Evolutionary conservation across 2,113 vertebrate species (phyloP).

Genomic region (Ibidorhyncha struthersii): DNA sequence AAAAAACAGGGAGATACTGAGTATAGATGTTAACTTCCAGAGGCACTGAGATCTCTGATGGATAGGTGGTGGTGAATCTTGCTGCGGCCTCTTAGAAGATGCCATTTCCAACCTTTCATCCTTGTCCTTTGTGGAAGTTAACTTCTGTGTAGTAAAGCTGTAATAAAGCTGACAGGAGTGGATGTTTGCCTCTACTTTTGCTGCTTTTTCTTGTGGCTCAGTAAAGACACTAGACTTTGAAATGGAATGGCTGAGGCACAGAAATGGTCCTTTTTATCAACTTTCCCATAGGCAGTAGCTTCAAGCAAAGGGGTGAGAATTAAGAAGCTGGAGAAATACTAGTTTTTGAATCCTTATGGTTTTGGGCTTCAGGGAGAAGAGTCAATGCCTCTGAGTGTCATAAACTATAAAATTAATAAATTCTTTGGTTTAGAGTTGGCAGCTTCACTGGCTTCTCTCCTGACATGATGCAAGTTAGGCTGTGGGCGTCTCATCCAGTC

Average conservation of each 20-base stretch:
- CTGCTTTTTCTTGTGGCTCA: not conserved
- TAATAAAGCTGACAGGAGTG: not conserved
- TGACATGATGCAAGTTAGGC: not conserved
- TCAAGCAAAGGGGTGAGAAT: not conserved
- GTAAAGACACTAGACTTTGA: not conserved
- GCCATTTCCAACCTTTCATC: not conserved
- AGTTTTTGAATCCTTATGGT: not conserved
- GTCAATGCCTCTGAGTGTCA: not conserved
- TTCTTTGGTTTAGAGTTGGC: not conserved
- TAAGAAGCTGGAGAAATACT: not conserved
- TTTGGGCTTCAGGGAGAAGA: not conserved
- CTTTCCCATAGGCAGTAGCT: not conserved
- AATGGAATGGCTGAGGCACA: not conserved
- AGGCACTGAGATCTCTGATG: not conserved
- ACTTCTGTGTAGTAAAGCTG: not conserved
- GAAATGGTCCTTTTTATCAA: not conserved
- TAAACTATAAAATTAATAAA: not conserved
- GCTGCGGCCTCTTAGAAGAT: not conserved
- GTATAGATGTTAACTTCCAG: not conserved
- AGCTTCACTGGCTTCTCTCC: not conserved
- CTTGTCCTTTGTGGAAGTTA: not conserved
- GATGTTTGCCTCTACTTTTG: not conserved
- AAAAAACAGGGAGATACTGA: not conserved
- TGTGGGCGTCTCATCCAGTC: not conserved
- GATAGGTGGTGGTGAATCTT: not conserved